These are phyloP conservation scores for Macrotus californicus DNA, from an alignment of 2,113 vertebrate genomes.

Conservation along the genomic window DNA sequence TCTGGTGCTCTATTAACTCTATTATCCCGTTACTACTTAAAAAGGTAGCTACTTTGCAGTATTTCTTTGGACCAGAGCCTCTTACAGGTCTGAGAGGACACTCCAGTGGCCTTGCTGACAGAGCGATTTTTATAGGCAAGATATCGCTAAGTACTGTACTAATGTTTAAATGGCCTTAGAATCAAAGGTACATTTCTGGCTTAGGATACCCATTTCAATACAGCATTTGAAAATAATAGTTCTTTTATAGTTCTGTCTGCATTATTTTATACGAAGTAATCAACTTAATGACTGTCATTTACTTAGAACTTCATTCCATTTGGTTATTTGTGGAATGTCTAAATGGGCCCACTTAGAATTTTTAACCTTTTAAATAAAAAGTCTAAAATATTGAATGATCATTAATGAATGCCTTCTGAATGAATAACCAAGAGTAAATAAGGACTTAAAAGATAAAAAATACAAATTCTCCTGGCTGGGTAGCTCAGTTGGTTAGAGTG, in stretches of 20 bases:
- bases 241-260: not conserved
- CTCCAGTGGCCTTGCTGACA: not conserved
- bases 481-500: no score
- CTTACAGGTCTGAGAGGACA: not conserved
- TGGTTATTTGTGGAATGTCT: not conserved
- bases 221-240: not conserved
- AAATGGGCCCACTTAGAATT: not conserved
- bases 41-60: not conserved
- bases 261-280: not conserved
- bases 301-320: not conserved
- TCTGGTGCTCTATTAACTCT: not conserved
- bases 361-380: conserved; percentile 13
- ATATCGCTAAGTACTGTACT: not conserved
- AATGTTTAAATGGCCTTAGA: not conserved
- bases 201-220: not conserved
- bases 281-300: not conserved
- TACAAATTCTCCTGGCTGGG: no score
- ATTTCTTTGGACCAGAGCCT: not conserved
- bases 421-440: not conserved
- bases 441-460: not conserved
- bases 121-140: not conserved
- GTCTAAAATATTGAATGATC: not conserved
- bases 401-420: not conserved
- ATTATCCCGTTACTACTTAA: not conserved
- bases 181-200: not conserved